These are phyloP conservation scores for Griposia aprilina DNA, from an alignment of 2,888 invertebrate species.

Conservation along the genomic window DNA sequence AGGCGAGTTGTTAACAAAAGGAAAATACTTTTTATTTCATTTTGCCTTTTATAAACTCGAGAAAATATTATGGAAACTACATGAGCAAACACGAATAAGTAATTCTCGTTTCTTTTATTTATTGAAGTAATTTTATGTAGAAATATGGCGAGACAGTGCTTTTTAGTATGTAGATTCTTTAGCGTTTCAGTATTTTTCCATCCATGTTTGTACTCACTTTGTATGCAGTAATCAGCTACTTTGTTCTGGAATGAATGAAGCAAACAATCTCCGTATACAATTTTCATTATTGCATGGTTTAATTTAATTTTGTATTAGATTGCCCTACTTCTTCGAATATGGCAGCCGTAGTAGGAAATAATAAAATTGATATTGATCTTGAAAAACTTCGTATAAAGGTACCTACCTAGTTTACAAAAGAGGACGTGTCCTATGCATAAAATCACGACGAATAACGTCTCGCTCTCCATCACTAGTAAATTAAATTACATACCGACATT, in stretches of 20 bases:
- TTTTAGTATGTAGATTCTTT: slow-evolving; percentile 24
- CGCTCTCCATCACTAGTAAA: neutral
- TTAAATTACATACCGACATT: neutral
- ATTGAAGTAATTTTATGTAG: slow-evolving; percentile 21
- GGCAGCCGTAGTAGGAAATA: neutral
- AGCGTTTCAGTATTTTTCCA: neutral
- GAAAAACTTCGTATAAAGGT: neutral
- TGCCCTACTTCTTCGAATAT: too few species aligned
- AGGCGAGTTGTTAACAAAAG: neutral
- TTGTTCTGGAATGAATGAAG: neutral
- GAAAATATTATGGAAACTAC: slow-evolving; percentile 2
- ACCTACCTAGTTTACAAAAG: neutral
- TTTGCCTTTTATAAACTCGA: slow-evolving; percentile 1
- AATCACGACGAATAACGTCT: neutral
- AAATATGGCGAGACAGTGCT: slow-evolving; percentile 5
- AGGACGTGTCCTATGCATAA: too few species aligned
- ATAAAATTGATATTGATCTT: neutral
- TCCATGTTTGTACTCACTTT: slow-evolving; percentile 21
- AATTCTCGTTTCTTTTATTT: slow-evolving; percentile 9
- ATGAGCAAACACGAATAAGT: slow-evolving; percentile 5
- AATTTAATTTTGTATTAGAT: neutral
- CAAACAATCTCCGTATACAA: neutral
- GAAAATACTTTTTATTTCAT: slow-evolving; percentile 2
- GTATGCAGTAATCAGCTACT: slow-evolving; percentile 19
- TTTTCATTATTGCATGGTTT: neutral